Base-by-base conservation (phyloP, 64 coral and sea anemone genomes). In the Actinia tenebrosa region DNA sequence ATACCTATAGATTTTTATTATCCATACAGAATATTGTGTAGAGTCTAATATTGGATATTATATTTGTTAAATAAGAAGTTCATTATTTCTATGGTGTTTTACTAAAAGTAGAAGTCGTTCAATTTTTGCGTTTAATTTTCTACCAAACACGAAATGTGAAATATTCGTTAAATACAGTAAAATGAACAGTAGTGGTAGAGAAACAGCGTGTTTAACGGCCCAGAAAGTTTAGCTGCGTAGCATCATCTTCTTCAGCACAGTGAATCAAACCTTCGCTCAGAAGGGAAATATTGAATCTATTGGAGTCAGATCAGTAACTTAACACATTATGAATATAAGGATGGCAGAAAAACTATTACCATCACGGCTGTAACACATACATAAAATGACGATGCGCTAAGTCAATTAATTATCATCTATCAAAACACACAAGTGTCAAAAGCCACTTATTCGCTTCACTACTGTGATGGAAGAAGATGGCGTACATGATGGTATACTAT, bases 381-480 rank as follows among this genome's bases (percentile, higher is more conserved):
- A 37, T 37, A 37, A 37, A 52, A 19, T 81, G 4, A 20, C 9
- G 53, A 81, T 81, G 18, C 44, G 79, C 26, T 61, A 85, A 64
- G 55, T 61, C 56, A 85, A 85, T 85, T 61, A 85, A 85, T 59
- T 9, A 85, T 85, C 69, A 43, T 85, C 83, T 85, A 85, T 85
- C 56, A 61, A 30, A 62, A 85, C 83, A 85, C 25, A 64, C 53
- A 20, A 20, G 83, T 85, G 83, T 85, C 83, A 85, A 85, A 85
- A 85, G 60, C 56, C 60, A 64, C 83, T 85, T 85, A 3, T 17
- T 2, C 62, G 50, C 79, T 16, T 81, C 46, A 81, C 79, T 58
- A 6, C 15, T 30, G 23, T 75, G 27, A 8, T 23, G 47, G 7
- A 50, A 81, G 45, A 20, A 11, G 22, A 22, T 17, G 20, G 44